Evolutionary conservation across 1,140 invertebrate species (phyloP), one percentile per base, ranked within the genome.

Genomic region (Olivierus martensii): DNA sequence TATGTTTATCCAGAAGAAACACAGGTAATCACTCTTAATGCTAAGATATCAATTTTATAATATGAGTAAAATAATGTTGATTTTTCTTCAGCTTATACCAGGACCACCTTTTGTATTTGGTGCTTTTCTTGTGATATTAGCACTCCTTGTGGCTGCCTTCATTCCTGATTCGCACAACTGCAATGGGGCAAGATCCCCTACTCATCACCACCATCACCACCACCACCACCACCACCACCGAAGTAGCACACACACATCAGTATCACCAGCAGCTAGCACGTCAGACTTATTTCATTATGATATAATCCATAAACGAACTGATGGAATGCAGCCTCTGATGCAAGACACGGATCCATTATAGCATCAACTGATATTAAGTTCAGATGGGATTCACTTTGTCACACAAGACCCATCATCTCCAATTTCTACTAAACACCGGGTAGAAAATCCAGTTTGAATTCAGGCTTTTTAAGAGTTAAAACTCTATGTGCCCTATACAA

Each of bases 51-150:
- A n/a, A 10, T 28, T 19, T 19, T 47, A 9, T 19, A 47, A 17
- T n/a, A n/a, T n/a, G n/a, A n/a, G n/a, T 50, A 46, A 46, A 46
- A 46, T 46, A 17, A 12, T 12, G 17, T 39, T 39, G 12, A 39
- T 15, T 19, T 52, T 12, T 21, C 34, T 53, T 17, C 74, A 85
- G 71, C 71, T 96, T 61, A 81, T 98, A 60, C 94, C 94, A 44
- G 95, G 95, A n/a, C 95, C 95, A 45, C 94, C 95, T n/a, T 99
- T 99, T 74, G 87, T 97, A 34, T 93, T 99, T 73, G 96, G 95
- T 51, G 89, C 94, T 48, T 75, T 99, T 64, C 77, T 99, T 66
- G 95, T 97, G 49, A 84, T 98, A 58, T 84, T 90, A 68, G 95
- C 95, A 34, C 76, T 97, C 62, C 71, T 94, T 53, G 88, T 96